Evolutionary conservation across 2,888 invertebrate genomes (phyloP).

Genomic region (Sussaba pulchella): DNA sequence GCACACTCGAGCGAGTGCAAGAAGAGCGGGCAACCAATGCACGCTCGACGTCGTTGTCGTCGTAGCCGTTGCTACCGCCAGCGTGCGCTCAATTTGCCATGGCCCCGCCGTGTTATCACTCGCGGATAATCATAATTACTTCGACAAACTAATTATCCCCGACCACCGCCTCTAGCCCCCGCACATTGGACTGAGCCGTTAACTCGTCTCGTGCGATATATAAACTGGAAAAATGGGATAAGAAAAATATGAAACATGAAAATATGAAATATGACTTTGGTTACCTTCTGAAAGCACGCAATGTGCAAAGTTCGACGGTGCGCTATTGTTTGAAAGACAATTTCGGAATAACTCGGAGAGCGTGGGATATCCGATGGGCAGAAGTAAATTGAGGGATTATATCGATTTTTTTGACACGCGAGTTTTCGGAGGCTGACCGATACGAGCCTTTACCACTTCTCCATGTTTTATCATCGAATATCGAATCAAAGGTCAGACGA

Average conservation of each 20-base stretch:
- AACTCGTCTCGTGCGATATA: slow-evolving; percentile 13
- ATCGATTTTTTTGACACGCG: no score
- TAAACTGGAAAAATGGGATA: background rate
- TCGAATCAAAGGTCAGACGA: no score
- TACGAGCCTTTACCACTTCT: no score
- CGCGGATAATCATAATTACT: slow-evolving; percentile 67
- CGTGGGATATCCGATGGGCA: no score
- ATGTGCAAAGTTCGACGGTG: no score
- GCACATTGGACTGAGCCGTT: background rate
- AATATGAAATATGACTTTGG: background rate
- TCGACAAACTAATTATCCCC: slow-evolving; percentile 67
- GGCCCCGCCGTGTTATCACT: slow-evolving; percentile 58
- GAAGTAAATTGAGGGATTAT: no score
- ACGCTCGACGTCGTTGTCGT: slow-evolving; percentile 24
- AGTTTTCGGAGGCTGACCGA: no score
- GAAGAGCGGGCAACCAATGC: slow-evolving; percentile 23
- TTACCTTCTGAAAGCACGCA: no score
- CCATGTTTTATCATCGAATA: no score
- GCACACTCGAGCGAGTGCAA: slow-evolving; percentile 9
- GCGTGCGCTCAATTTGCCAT: slow-evolving; percentile 55
- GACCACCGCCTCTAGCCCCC: background rate
- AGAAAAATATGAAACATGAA: background rate
- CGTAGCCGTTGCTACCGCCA: background rate
- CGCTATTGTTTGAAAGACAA: no score
- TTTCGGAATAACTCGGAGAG: no score